Conservation (phyloP, 2,113 vertebrate species). For the Chaetodon auriga region DNA sequence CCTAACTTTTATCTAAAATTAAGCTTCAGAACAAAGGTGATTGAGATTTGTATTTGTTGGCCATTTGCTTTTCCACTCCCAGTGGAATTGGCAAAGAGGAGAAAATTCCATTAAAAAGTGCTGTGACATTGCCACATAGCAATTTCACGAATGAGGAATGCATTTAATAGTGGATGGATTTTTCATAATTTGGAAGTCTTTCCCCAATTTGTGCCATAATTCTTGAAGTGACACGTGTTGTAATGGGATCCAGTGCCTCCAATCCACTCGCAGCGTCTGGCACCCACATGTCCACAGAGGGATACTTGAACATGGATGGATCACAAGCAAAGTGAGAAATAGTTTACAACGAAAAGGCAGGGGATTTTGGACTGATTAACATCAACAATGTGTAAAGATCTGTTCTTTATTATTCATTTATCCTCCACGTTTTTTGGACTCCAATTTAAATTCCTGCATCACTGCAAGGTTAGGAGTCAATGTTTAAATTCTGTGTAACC, state of each 20-base stretch:
- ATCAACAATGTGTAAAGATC: slow-evolving; percentile 27
- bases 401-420: slow-evolving; percentile 17
- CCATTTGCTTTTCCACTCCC: slow-evolving; percentile 38
- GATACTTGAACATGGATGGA: slow-evolving; percentile 9
- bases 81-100: slow-evolving; percentile 36
- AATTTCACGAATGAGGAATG: slow-evolving; percentile 80
- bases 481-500: slow-evolving; percentile 80
- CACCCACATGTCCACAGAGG: slow-evolving; percentile 14
- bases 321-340: neutral
- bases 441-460: slow-evolving; percentile 57
- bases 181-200: slow-evolving; percentile 75
- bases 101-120: slow-evolving; percentile 71
- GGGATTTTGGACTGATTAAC: neutral
- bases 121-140: slow-evolving; percentile 68
- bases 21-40: slow-evolving; percentile 33
- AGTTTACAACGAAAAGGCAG: neutral
- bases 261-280: neutral
- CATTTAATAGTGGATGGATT: slow-evolving; percentile 76
- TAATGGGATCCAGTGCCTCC: slow-evolving; percentile 44
- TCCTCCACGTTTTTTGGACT: neutral
- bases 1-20: slow-evolving; percentile 5
- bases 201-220: slow-evolving; percentile 58
- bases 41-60: slow-evolving; percentile 45
- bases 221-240: slow-evolving; percentile 53
- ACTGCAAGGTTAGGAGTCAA: slow-evolving; percentile 74